These are phyloP conservation scores for Amniataba percoides DNA, from an alignment of 2,797 vertebrate species.

Conservation along the genomic window DNA sequence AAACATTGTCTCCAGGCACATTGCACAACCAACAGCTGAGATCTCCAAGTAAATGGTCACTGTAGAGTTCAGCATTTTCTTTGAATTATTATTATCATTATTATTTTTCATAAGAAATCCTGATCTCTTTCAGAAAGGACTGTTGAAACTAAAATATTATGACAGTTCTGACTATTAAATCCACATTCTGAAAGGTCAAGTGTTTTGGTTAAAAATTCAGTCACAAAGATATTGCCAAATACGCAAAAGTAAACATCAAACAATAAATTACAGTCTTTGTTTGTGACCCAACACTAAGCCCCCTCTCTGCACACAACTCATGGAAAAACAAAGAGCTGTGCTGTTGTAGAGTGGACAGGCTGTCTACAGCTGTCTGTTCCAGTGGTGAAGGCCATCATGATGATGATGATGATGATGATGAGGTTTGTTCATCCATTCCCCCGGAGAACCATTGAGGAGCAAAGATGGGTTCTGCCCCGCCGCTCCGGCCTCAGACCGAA, in stretches of 20 bases:
- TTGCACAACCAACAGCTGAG: not conserved
- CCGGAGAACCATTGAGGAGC: conserved; percentile 67
- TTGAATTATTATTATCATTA: not conserved
- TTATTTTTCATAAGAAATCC: not conserved
- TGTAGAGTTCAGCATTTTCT: not conserved
- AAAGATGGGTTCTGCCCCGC: conserved; percentile 56
- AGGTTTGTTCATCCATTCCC: conserved; percentile 54
- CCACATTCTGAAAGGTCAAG: not conserved
- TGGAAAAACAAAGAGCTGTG: conserved; percentile 61
- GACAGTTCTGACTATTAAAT: not conserved
- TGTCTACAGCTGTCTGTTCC: conserved; percentile 38
- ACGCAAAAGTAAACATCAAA: conserved; percentile 38
- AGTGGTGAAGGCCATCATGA: conserved; percentile 43
- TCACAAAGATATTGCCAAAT: not conserved
- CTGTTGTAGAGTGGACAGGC: conserved; percentile 45
- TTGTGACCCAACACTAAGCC: conserved; percentile 37
- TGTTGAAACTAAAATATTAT: conserved; percentile 8
- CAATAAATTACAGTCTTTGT: conserved; percentile 15
- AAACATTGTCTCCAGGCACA: conserved; percentile 28
- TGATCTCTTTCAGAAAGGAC: not conserved
- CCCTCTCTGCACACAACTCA: conserved; percentile 45
- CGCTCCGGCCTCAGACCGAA: conserved; percentile 67
- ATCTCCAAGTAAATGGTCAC: not conserved
- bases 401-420: conserved; percentile 45
- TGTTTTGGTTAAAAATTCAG: conserved; percentile 15